Evolutionary conservation across 2,888 invertebrate species (phyloP).

Genomic region (Erannis defoliaria): DNA sequence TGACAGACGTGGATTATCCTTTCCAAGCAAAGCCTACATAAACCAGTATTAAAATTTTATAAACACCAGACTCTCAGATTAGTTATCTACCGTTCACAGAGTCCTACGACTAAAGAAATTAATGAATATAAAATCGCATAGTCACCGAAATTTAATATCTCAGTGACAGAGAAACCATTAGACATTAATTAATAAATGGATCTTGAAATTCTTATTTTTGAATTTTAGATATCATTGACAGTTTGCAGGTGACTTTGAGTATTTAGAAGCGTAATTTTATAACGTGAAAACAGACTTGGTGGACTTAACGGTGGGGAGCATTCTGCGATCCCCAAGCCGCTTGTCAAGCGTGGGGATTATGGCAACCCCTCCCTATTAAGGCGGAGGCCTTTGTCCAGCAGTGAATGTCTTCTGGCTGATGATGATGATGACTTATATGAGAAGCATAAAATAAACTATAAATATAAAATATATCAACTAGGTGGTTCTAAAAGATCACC

Average conservation of each 20-base stretch:
- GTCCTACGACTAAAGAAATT: constrained; percentile 21
- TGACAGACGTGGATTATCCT: constrained; percentile 1
- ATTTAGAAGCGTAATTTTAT: not conserved
- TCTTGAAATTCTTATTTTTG: constrained; percentile 11
- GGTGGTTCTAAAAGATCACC: too few relatives aligned
- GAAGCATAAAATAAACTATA: too few relatives aligned
- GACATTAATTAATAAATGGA: constrained; percentile 21
- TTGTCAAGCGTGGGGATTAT: too few relatives aligned
- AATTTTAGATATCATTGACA: constrained; percentile 10
- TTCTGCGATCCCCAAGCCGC: too few relatives aligned
- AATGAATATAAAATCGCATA: constrained; percentile 29
- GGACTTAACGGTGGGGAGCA: too few relatives aligned
- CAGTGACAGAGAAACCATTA: constrained; percentile 27
- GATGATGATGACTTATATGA: too few relatives aligned
- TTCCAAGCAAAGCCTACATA: constrained; percentile 9
- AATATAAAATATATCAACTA: too few relatives aligned
- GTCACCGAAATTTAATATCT: constrained; percentile 34
- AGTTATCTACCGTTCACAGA: constrained; percentile 29
- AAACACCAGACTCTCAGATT: constrained; percentile 26
- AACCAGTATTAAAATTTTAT: constrained; percentile 25
- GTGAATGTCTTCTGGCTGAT: too few relatives aligned
- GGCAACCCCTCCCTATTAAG: too few relatives aligned
- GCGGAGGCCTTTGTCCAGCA: too few relatives aligned
- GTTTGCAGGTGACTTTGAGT: not conserved
- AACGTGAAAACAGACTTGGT: not conserved